Base-by-base conservation (phyloP, 2,113 vertebrate species). In the Ploceus nigricollis region DNA sequence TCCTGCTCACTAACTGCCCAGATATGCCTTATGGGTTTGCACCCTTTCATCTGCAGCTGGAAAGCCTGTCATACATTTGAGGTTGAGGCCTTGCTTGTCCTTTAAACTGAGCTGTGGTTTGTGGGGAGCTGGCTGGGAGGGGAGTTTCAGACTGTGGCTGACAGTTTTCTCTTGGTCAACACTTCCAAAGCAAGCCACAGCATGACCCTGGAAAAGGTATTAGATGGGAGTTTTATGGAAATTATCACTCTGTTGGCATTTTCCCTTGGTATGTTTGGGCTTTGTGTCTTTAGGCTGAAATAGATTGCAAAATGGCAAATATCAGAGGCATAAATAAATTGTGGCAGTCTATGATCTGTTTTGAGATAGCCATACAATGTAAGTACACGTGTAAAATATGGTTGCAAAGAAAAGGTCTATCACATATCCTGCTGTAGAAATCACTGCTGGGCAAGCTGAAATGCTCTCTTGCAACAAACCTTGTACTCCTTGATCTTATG, bases 371-470 rank as follows among this genome's bases (percentile, higher is more conserved):
- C 30, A 56, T 37, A 63, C 8, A 47, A 17, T 8, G 31, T 51
- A 78, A 1, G 0, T 21, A n/a, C 4, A 7, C 0, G 1, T 19
- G 10, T 40, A 64, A 57, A 87, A 48, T 33, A 37, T 1, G 4
- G 22, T 33, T 63, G 40, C 42, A 69, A 70, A 78, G 58, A 65
- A 64, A 78, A 85, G 20, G 7, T 42, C 33, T 82, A 5, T 51
- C 13, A 11, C 0, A 0, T 80, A 10, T 60, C 73, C 24, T 82
- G 35, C 25, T 72, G 31, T 12, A 53, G 72, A 81, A 94, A 58
- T 35, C 76, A 50, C 24, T 58, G 28, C 42, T 82, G 53, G 24
- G 31, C 19, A 82, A 78, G n/a, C 61, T 71, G 77, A 89, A 89
- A 80, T 66, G 17, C 15, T 64, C 25, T 61, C 44, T 56, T 2